Percentiles rank a stretch among this genome's conserved stretches.
Evolutionary conservation across 30 jellyfish, hydroid and myxozoan species (phyloP).

Genomic region (Hydractinia echinata): DNA sequence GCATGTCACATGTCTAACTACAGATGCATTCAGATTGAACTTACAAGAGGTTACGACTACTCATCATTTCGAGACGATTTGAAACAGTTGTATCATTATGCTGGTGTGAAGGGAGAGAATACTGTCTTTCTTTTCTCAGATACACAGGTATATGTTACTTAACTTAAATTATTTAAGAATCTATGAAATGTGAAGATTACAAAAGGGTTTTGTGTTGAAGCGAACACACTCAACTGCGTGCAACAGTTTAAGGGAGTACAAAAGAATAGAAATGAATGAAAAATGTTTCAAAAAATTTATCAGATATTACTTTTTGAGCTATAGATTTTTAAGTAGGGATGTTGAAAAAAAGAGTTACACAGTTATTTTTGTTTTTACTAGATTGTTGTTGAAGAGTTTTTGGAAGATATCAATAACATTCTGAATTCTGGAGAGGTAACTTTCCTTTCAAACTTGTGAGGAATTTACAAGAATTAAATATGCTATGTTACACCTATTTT

Average conservation of each 20-base stretch:
- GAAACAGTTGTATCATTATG: conserved; percentile 64
- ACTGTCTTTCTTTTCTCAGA: conserved; percentile 90
- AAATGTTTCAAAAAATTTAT: no score
- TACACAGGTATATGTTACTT: conserved; percentile 55
- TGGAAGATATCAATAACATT: conserved; percentile 89
- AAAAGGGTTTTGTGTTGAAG: no score
- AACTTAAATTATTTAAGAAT: no score
- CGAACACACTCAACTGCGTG: no score
- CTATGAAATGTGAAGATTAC: no score
- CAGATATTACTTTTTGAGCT: no score
- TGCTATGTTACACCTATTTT: no score
- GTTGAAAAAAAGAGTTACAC: background rate
- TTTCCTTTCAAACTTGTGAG: background rate
- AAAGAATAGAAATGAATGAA: no score
- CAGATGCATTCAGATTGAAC: conserved; percentile 82
- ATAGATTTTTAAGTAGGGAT: no score
- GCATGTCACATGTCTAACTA: conserved; percentile 98
- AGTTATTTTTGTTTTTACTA: background rate
- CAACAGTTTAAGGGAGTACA: no score
- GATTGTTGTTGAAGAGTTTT: conserved; percentile 89
- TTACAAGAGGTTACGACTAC: conserved; percentile 90
- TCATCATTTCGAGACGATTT: conserved; percentile 84
- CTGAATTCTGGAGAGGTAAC: conserved; percentile 86
- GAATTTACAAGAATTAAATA: no score
- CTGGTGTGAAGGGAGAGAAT: conserved; percentile 87